A percentile compares a stretch with the other conserved stretches of the same genome.
phyloP scores from a whole-genome alignment of 92 coral and sea anemone genomes.

The Zoanthus solanderi region DNA sequence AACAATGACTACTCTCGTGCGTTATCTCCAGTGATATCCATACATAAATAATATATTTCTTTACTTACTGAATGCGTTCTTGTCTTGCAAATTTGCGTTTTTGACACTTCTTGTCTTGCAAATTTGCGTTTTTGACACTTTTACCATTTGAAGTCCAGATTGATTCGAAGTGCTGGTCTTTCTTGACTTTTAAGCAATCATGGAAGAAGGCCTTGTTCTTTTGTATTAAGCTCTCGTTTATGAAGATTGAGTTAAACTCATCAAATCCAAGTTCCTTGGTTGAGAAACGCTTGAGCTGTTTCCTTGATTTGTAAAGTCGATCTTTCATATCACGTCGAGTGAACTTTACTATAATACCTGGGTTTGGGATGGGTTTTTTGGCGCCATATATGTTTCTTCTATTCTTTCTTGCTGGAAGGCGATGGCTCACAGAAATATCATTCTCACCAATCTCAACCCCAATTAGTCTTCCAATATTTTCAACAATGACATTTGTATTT shows the following conservation, averaged over 20 bases:
- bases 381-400: not conserved
- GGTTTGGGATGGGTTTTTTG: not conserved
- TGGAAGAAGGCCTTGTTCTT: not conserved
- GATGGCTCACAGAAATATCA: not conserved
- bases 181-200: not conserved
- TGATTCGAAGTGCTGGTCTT: constrained; percentile 5
- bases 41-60: too few species aligned
- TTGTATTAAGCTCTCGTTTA: constrained; percentile 5
- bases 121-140: too few species aligned
- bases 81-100: too few species aligned
- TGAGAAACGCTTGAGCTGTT: not conserved
- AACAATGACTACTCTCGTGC: too few species aligned
- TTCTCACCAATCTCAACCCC: too few species aligned
- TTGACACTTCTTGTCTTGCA: too few species aligned
- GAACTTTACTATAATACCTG: not conserved
- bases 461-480: not conserved
- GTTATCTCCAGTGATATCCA: too few species aligned
- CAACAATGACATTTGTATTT: not conserved
- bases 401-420: not conserved
- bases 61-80: too few species aligned
- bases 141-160: not conserved
- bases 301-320: not conserved
- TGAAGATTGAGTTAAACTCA: not conserved
- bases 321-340: constrained; percentile 4
- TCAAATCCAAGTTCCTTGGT: constrained; percentile 4